Evolutionary conservation across 2,797 vertebrate genomes (phyloP).

Genomic region (Sebastolobus alascanus): DNA sequence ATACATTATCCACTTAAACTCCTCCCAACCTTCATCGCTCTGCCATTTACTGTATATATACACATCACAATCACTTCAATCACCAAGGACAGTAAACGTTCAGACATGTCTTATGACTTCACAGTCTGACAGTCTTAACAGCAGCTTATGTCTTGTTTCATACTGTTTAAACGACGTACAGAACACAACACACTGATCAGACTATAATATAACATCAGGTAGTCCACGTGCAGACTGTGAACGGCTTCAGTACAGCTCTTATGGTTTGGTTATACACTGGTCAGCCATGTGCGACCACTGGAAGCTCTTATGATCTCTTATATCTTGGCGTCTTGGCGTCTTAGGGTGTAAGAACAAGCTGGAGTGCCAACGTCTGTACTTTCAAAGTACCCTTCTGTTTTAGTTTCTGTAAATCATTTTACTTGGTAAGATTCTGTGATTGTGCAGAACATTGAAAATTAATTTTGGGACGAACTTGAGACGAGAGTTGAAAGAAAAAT

Average conservation of each 20-base stretch:
- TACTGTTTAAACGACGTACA: not conserved
- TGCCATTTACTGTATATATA: not conserved
- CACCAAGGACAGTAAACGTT: not conserved
- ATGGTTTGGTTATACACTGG: not conserved
- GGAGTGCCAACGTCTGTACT: too few relatives aligned
- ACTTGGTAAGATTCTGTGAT: not conserved
- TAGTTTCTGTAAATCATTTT: not conserved
- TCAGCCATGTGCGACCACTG: not conserved
- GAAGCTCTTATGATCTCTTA: not conserved
- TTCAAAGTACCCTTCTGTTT: not conserved
- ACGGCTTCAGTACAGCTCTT: not conserved
- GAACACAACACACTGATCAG: not conserved
- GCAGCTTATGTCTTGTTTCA: not conserved
- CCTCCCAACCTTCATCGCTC: not conserved
- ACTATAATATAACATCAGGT: not conserved
- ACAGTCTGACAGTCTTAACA: not conserved
- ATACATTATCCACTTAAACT: conserved; percentile 26
- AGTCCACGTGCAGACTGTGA: not conserved
- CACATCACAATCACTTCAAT: not conserved
- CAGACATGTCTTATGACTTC: not conserved
- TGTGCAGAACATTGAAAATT: not conserved
- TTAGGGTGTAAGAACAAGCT: not conserved
- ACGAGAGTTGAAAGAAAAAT: rapidly evolving
- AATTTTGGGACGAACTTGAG: rapidly evolving
- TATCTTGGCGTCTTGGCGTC: not conserved